Percentiles rank a stretch among this genome's conserved stretches.
Conservation (phyloP, 2,888 invertebrate genomes). For the Synergus gifuensis region DNA sequence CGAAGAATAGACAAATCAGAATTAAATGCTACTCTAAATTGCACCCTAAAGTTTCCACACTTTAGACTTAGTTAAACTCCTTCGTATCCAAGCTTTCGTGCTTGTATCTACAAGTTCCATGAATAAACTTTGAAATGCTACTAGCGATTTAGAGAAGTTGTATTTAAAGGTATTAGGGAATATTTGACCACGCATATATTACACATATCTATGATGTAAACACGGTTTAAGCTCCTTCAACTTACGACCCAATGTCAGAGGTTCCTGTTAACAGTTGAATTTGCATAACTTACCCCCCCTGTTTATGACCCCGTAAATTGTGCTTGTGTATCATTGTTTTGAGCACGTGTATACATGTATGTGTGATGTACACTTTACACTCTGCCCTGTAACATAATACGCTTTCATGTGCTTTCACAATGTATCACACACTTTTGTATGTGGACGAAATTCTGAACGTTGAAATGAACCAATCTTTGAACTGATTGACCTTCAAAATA, state of each 20-base stretch:
- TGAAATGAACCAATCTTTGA: too few species aligned
- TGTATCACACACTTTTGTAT: background rate
- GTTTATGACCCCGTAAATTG: slow-evolving; percentile 42
- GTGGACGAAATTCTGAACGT: too few species aligned
- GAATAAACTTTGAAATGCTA: slow-evolving; percentile 48
- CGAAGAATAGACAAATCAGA: too few species aligned
- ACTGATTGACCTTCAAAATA: too few species aligned
- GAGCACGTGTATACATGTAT: background rate
- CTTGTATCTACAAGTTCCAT: slow-evolving; percentile 12
- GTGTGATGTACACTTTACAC: background rate
- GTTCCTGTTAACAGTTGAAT: slow-evolving; percentile 51
- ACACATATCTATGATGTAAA: slow-evolving; percentile 50
- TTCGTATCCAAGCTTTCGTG: background rate
- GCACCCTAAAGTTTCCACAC: slow-evolving; percentile 31
- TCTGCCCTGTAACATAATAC: background rate
- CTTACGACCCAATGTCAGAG: slow-evolving; percentile 51
- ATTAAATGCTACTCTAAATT: slow-evolving; percentile 34
- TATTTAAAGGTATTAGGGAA: slow-evolving; percentile 46
- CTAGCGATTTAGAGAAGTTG: slow-evolving; percentile 46
- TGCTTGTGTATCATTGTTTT: slow-evolving; percentile 25
- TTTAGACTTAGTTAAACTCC: background rate
- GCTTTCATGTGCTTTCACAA: background rate
- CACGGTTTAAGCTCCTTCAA: slow-evolving; percentile 53
- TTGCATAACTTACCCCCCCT: slow-evolving; percentile 47
- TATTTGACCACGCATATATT: slow-evolving; percentile 47